Percentiles rank a stretch among this genome's conserved stretches.
phyloP scores from a whole-genome alignment of 2,888 invertebrate species.

The Lochmaea crataegi region DNA sequence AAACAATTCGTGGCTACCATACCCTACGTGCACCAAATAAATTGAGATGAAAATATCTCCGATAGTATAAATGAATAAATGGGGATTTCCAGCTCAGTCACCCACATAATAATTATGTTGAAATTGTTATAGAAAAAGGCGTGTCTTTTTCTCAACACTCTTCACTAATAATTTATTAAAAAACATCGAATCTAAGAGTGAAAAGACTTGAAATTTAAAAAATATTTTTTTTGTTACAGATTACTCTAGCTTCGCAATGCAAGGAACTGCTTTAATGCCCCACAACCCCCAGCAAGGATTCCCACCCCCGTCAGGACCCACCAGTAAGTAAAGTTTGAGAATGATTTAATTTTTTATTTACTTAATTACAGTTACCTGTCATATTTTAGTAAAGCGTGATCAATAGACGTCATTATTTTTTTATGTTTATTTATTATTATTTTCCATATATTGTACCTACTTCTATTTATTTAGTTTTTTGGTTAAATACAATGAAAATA shows the following conservation, averaged over 20 bases:
- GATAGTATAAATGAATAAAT: neutral
- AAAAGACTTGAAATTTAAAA: too few relatives aligned
- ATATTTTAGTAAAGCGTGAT: too few relatives aligned
- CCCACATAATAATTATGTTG: neutral
- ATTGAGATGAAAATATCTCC: neutral
- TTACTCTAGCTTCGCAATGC: slow-evolving; percentile 62
- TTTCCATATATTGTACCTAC: too few relatives aligned
- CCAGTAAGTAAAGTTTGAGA: slow-evolving; percentile 53
- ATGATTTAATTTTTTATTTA: too few relatives aligned
- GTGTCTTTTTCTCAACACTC: too few relatives aligned
- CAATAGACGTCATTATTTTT: too few relatives aligned
- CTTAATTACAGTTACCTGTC: too few relatives aligned
- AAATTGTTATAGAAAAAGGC: neutral
- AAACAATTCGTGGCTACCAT: neutral
- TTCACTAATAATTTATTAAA: neutral
- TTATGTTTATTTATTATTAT: too few relatives aligned
- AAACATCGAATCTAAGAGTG: too few relatives aligned
- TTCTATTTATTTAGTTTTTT: too few relatives aligned
- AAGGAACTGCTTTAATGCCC: slow-evolving; percentile 63
- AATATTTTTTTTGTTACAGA: slow-evolving; percentile 56
- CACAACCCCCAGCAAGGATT: slow-evolving; percentile 62
- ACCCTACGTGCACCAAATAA: neutral
- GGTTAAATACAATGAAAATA: too few relatives aligned
- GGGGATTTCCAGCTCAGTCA: neutral
- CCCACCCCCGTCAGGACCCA: slow-evolving; percentile 58